Percentiles rank a stretch among this genome's conserved stretches.
Conservation (phyloP, 2,113 vertebrate species). For the Sciurus niger region DNA sequence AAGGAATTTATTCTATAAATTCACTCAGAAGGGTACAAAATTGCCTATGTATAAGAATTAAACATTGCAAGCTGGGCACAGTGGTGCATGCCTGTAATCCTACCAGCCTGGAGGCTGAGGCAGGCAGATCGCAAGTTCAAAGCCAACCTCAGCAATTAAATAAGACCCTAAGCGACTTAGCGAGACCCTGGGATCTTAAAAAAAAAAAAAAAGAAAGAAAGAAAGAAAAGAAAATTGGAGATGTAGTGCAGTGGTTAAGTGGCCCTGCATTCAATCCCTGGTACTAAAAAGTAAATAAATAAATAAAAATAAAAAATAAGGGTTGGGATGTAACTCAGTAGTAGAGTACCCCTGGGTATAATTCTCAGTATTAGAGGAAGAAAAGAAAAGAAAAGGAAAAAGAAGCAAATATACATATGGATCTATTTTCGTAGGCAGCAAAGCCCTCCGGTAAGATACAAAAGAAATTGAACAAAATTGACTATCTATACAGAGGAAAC, state of each 20-base stretch:
- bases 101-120: neutral
- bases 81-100: neutral
- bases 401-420: neutral
- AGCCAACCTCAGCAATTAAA: neutral
- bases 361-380: too few relatives aligned
- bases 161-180: too few relatives aligned
- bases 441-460: neutral
- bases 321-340: too few relatives aligned
- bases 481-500: neutral
- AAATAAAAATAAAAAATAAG: too few relatives aligned
- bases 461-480: neutral
- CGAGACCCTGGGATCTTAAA: too few relatives aligned
- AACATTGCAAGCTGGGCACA: neutral
- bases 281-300: neutral
- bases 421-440: neutral
- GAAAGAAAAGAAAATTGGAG: neutral
- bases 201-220: neutral
- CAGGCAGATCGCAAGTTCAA: neutral
- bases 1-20: neutral
- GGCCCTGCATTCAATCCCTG: neutral
- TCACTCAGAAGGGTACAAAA: neutral
- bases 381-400: neutral
- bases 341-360: too few relatives aligned
- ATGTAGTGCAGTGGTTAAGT: neutral
- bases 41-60: neutral